Conservation (phyloP, 1,140 invertebrate genomes). For the Habropoda laboriosa region DNA sequence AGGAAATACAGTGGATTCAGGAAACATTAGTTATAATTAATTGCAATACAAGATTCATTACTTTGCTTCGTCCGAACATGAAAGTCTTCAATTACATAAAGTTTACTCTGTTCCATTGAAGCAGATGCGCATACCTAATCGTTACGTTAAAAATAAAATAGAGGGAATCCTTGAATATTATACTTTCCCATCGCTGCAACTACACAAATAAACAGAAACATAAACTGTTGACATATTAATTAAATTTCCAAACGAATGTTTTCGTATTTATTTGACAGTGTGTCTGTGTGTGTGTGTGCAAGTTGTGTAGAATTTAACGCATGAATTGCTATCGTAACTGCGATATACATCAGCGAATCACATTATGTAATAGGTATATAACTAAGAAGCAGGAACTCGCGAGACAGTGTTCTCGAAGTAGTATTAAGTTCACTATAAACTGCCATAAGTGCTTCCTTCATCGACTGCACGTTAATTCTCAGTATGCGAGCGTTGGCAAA, state of each 20-base stretch:
- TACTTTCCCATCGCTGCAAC: no score
- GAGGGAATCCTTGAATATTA: no score
- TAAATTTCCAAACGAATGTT: no score
- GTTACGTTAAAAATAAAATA: no score
- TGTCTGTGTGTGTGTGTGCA: no score
- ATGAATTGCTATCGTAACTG: neutral
- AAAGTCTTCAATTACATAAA: neutral
- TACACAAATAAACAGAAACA: no score
- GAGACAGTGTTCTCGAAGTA: neutral
- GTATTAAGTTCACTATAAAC: neutral
- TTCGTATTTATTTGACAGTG: no score
- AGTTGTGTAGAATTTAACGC: neutral
- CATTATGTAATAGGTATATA: constrained; percentile 15
- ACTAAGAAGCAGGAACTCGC: constrained; percentile 7
- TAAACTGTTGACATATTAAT: no score
- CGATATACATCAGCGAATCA: neutral
- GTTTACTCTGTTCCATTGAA: neutral
- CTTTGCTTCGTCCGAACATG: neutral
- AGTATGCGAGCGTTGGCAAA: no score
- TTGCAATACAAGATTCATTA: neutral
- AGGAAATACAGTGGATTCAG: neutral
- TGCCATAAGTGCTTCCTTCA: neutral
- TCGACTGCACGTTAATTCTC: neutral
- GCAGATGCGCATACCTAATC: no score
- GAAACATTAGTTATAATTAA: neutral